Evolutionary conservation across 1,140 invertebrate species (phyloP).

Genomic region (Uloborus diversus): DNA sequence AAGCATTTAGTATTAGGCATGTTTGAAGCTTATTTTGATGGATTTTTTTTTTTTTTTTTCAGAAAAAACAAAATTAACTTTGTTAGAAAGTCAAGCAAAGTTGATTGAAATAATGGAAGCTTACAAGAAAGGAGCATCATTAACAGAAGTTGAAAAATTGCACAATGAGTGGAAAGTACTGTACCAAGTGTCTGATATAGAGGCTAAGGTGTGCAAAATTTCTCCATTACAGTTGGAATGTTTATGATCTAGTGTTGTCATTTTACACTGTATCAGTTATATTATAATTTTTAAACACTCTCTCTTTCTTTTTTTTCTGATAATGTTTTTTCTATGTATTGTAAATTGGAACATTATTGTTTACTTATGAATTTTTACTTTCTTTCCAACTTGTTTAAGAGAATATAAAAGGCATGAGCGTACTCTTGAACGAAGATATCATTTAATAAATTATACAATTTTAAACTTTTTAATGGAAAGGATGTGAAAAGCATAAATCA

Average conservation of each 20-base stretch:
- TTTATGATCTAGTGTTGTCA: not conserved
- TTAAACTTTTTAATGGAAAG: too few relatives aligned
- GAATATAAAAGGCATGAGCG: too few relatives aligned
- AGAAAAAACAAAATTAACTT: constrained; percentile 33
- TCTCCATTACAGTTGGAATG: too few relatives aligned
- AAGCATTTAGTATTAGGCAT: too few relatives aligned
- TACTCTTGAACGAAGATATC: too few relatives aligned
- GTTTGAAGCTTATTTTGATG: too few relatives aligned
- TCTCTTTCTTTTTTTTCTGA: not conserved
- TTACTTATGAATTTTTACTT: not conserved
- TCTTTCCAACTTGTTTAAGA: too few relatives aligned
- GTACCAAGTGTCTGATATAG: constrained; percentile 37
- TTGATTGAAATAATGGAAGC: constrained; percentile 86
- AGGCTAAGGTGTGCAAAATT: constrained; percentile 48
- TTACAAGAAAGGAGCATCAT: constrained; percentile 87
- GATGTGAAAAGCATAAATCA: too few relatives aligned
- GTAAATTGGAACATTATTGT: not conserved
- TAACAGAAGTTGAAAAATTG: constrained; percentile 82
- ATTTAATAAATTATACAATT: too few relatives aligned
- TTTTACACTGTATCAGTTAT: not conserved
- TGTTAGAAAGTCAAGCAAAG: constrained; percentile 73
- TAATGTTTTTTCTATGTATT: not conserved
- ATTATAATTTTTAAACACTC: not conserved
- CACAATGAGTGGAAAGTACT: constrained; percentile 79
- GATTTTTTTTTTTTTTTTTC: too few relatives aligned